Conservation (phyloP, 1,140 invertebrate genomes). For the Belonocnema kinseyi region DNA sequence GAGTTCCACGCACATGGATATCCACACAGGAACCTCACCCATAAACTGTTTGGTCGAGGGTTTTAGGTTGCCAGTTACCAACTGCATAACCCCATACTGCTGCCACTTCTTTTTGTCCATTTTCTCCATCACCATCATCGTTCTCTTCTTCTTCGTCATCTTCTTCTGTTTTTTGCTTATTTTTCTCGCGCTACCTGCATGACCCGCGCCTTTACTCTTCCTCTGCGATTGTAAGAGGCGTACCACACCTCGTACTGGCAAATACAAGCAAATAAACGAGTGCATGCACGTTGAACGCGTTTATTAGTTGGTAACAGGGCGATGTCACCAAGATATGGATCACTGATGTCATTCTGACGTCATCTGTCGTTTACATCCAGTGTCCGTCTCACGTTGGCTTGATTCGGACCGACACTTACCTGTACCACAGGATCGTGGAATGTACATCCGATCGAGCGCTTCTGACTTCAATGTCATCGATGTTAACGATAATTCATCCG, state of each 20-base stretch:
- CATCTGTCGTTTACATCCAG: conserved; percentile 69
- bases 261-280: conserved; percentile 53
- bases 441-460: conserved; percentile 53
- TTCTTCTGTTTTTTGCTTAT: conserved; percentile 37
- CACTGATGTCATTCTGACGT: conserved; percentile 74
- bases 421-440: conserved; percentile 46
- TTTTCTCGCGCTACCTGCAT: conserved; percentile 36
- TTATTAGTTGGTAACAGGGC: conserved; percentile 54
- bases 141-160: conserved; percentile 35
- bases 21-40: conserved; percentile 43
- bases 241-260: conserved; percentile 51
- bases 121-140: conserved; percentile 46
- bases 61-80: conserved; percentile 54
- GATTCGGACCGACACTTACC: conserved; percentile 61
- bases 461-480: conserved; percentile 59
- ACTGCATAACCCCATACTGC: conserved; percentile 52
- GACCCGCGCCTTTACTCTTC: conserved; percentile 42
- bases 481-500: not conserved
- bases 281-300: conserved; percentile 50
- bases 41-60: conserved; percentile 35
- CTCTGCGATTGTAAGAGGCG: conserved; percentile 53
- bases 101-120: conserved; percentile 47
- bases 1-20: conserved; percentile 39
- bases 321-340: conserved; percentile 68
- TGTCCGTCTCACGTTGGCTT: conserved; percentile 66